A percentile compares a stretch with the other conserved stretches of the same genome.
phyloP scores from a whole-genome alignment of 1,140 invertebrate species.

The Periplaneta americana region DNA sequence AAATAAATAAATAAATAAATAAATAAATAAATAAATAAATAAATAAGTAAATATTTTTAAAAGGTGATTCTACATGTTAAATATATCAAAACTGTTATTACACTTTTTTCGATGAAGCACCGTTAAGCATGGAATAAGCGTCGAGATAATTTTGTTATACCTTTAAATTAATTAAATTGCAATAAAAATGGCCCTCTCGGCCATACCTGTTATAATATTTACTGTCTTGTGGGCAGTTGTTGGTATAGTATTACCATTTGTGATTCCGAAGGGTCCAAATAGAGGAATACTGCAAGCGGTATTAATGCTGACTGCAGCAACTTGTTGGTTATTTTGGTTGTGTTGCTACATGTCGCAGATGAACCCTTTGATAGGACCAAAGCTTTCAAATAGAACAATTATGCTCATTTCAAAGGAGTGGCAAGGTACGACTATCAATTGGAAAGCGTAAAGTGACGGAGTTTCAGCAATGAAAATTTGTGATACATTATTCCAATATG shows the following conservation, averaged over 20 bases:
- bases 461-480: too few relatives aligned
- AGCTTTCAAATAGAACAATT: conserved; percentile 61
- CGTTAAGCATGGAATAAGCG: too few relatives aligned
- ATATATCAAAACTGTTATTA: too few relatives aligned
- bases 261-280: conserved; percentile 84
- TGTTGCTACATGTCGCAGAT: conserved; percentile 92
- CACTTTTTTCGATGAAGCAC: too few relatives aligned
- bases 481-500: too few relatives aligned
- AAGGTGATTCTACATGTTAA: too few relatives aligned
- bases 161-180: background rate
- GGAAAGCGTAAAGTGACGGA: too few relatives aligned
- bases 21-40: too few relatives aligned
- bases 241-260: conserved; percentile 76
- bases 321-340: conserved; percentile 91
- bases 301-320: conserved; percentile 80
- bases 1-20: too few relatives aligned
- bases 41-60: too few relatives aligned
- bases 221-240: conserved; percentile 78
- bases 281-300: conserved; percentile 82
- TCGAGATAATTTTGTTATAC: too few relatives aligned
- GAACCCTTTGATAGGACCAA: conserved; percentile 90
- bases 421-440: too few relatives aligned
- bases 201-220: conserved; percentile 69
- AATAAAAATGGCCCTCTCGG: conserved; percentile 67
- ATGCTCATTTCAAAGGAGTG: conserved; percentile 73